Conservation (phyloP, 2,797 vertebrate species). For the Halcyon chelicuti region DNA sequence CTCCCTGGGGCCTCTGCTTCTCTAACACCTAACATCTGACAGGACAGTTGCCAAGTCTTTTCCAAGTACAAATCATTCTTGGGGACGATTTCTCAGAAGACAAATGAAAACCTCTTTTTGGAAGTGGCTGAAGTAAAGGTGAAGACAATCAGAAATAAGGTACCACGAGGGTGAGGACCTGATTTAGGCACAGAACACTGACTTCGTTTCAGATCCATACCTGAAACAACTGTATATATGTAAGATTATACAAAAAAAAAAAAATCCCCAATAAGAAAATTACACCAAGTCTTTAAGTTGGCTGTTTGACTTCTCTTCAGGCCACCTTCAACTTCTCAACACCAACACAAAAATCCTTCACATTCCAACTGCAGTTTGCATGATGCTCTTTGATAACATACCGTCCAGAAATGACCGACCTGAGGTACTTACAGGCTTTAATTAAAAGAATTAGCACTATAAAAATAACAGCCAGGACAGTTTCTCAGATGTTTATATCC, state of each 20-base stretch:
- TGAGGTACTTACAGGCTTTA: neutral
- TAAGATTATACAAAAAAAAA: fast-evolving
- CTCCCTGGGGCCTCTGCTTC: neutral
- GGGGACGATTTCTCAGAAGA: neutral
- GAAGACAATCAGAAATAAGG: neutral
- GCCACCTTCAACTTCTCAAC: neutral
- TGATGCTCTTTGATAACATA: neutral
- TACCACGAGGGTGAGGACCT: neutral
- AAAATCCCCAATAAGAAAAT: neutral
- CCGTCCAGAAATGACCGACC: neutral
- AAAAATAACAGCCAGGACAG: neutral
- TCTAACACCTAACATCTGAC: fast-evolving
- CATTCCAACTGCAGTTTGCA: neutral
- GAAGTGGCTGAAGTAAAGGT: neutral
- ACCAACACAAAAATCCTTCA: neutral
- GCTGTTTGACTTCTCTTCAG: neutral
- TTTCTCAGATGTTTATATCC: neutral
- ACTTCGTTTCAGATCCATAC: neutral
- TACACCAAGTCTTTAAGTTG: neutral
- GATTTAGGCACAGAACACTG: neutral
- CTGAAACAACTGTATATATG: fast-evolving
- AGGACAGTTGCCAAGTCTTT: neutral
- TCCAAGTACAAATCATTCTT: neutral
- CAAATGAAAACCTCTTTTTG: neutral
- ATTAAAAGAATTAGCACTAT: neutral